Base-by-base conservation (phyloP, 2,888 invertebrate species). In the Hoplodrina blanda region DNA sequence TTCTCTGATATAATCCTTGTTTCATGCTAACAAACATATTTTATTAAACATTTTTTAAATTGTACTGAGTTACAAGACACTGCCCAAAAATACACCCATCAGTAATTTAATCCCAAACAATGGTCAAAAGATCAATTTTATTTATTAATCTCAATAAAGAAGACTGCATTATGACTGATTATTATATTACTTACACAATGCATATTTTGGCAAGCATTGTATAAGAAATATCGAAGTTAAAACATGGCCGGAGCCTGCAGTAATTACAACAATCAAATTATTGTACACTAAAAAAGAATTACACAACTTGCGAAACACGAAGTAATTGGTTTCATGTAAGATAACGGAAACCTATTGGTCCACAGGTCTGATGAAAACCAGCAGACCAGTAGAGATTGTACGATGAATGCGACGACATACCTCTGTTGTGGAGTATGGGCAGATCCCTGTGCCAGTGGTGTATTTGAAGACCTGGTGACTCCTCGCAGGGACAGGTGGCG, bases 401-500 rank as follows among this genome's bases (percentile, higher is more conserved):
- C 8, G 8, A 41, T 41, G 13, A 41, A 37, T 46, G 46, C 13
- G n/a, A 52, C 25, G n/a, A n/a, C n/a, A n/a, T 69, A 96, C 96
- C 96, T 93, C 74, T 96, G 96, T 73, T 96, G 96, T 20, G 95
- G 94, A 20, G 95, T 95, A 70, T 96, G 96, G 5, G 91, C 87
- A 2, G 94, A 91, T 0, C 93, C 94, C 68, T 95, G 79, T 19
- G 79, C 73, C 17, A 79, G 94, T 10, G 96, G 96, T 2, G 96
- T 96, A 72, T 95, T 95, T 0, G 95, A 92, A 0, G 96, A 95
- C 19, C 96, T 76, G 0, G 96, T 90, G 57, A 95, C 96, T 54
- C 98, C 98, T 90, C 99, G 98, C 87, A 99, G 97, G 85, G 98
- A 99, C 85, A 99, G 97, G 95, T 99, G 99, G 63, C 99, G 96